Percentiles rank a stretch among this genome's conserved stretches.
phyloP scores from a whole-genome alignment of 1,140 invertebrate genomes.

The Gryon sp. region DNA sequence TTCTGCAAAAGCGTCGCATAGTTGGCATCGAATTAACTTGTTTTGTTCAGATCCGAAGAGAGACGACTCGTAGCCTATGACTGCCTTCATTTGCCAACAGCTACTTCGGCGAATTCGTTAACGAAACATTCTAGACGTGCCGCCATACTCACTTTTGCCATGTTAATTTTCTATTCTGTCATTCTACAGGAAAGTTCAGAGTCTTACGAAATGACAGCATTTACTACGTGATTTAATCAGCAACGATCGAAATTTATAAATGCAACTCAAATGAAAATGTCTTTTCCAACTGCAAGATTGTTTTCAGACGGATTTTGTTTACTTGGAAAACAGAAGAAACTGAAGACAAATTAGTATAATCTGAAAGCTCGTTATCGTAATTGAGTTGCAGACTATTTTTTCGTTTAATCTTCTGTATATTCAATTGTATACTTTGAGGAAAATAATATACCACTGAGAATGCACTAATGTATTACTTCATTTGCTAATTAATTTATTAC shows the following conservation, averaged over 20 bases:
- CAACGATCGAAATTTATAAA: background rate
- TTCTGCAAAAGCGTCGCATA: no score
- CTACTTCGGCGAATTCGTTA: slow-evolving; percentile 37
- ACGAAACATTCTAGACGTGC: slow-evolving; percentile 50
- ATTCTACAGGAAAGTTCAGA: background rate
- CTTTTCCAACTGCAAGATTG: background rate
- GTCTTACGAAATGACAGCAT: background rate
- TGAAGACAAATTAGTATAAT: background rate
- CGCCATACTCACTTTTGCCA: no score
- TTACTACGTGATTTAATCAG: background rate
- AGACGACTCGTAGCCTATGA: background rate
- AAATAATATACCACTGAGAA: no score
- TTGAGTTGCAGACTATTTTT: background rate
- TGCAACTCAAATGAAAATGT: background rate
- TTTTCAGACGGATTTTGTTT: background rate
- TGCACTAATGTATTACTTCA: no score
- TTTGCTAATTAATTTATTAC: no score
- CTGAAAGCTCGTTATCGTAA: background rate
- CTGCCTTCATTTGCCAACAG: slow-evolving; percentile 14
- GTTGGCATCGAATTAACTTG: slow-evolving; percentile 42
- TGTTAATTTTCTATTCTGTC: slow-evolving; percentile 17
- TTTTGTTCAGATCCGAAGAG: slow-evolving; percentile 15
- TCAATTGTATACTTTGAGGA: no score
- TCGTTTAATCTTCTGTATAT: no score
- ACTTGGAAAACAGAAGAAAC: background rate